Base-by-base conservation (phyloP, 2,113 vertebrate species). In the Protobothrops mucrosquamatus region DNA sequence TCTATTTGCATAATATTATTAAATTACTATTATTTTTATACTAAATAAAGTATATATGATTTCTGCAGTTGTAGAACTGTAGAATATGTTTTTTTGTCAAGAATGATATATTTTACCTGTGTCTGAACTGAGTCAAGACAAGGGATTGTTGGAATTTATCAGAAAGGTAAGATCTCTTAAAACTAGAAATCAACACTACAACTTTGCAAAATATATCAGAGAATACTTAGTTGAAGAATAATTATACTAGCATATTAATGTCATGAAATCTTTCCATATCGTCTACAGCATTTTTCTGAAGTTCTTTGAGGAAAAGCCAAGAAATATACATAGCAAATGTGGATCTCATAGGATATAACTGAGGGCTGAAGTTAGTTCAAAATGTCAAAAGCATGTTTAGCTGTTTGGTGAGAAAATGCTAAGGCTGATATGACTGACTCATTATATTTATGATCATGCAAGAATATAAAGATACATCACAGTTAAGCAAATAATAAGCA, bases 181-280 rank as follows among this genome's bases (percentile, higher is more conserved):
- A 96, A 56, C 94, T 93, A 97, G 93, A 97, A 97, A 97, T 98
- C 97, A 95, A 97, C 97, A 97, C 92, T 91, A 59, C 39, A 97
- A 96, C 51, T 96, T 97, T 95, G 95, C 95, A 96, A 97, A 98
- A 96, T 94, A 56, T 93, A 95, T 95, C 94, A 96, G 97, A 96
- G 95, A 96, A 96, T 95, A 97, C 91, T 97, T 96, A 95, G 85
- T 93, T 88, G 94, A 96, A 95, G 93, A 97, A 95, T 95, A 97
- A 96, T 95, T 94, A 18, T 91, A 96, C 91, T 14, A 95, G 51
- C 87, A 87, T 85, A 54, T 94, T 96, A 97, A 96, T 94, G 93
- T 86, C 90, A 11, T 51, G 92, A 59, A 91, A 91, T 95, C 55
- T 92, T 96, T 96, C 48, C 94, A 94, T 89, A 88, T 14, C 93